phyloP scores from a whole-genome alignment of 2,113 vertebrate species.

The Leptobrachium leishanense region DNA sequence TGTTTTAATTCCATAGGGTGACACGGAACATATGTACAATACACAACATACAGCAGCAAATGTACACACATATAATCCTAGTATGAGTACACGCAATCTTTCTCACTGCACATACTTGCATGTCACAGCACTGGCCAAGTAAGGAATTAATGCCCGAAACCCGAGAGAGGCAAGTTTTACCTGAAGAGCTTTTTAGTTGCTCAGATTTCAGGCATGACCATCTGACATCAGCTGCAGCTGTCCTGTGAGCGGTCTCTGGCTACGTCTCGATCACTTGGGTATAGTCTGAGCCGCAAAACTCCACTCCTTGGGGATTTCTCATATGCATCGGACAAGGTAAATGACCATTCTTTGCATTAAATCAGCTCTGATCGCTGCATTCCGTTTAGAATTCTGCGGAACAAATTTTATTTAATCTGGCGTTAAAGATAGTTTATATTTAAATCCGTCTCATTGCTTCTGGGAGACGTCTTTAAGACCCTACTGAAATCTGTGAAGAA shows the following conservation, averaged over 20 bases:
- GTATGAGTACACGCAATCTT: conserved; percentile 5
- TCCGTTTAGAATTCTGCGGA: not conserved
- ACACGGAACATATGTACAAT: not conserved
- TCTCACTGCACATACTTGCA: conserved; percentile 28
- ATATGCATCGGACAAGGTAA: conserved; percentile 46
- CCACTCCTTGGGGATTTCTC: conserved; percentile 38
- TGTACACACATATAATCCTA: not conserved
- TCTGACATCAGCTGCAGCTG: conserved; percentile 49
- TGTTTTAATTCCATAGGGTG: too few relatives aligned
- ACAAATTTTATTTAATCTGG: not conserved
- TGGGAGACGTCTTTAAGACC: too few relatives aligned
- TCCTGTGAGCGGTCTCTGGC: conserved; percentile 31
- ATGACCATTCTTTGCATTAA: conserved; percentile 6
- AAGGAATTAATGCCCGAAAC: conserved; percentile 49
- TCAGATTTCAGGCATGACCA: conserved; percentile 47
- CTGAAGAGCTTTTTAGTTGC: conserved; percentile 47
- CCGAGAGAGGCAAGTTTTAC: conserved; percentile 46
- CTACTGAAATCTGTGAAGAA: too few relatives aligned
- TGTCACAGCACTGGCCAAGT: conserved; percentile 44
- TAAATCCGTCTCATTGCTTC: too few relatives aligned
- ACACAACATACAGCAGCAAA: not conserved
- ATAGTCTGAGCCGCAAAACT: conserved; percentile 37
- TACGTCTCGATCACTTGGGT: conserved; percentile 30
- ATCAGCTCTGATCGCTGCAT: not conserved
- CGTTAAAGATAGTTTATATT: too few relatives aligned